Conservation (phyloP, 2,113 vertebrate species). For the Jacana jacana region DNA sequence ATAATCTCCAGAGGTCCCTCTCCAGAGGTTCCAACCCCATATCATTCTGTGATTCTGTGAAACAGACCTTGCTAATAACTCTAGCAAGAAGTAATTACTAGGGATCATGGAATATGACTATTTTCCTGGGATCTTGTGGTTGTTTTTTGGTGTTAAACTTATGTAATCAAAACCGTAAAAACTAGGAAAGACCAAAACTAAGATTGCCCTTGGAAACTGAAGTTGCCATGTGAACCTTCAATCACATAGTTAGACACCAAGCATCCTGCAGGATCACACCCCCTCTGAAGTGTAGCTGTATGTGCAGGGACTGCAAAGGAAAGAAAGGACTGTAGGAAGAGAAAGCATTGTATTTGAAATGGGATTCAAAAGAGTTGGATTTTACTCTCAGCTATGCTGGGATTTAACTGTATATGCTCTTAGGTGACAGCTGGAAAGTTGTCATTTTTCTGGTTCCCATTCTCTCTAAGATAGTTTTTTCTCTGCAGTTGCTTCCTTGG, state of each 20-base stretch:
- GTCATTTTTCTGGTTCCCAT: accelerated
- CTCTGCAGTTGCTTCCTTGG: neutral
- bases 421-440: neutral
- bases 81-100: neutral
- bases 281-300: neutral
- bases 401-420: neutral
- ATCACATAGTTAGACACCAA: neutral
- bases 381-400: neutral
- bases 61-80: neutral
- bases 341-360: neutral
- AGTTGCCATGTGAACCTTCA: neutral
- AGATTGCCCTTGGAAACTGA: neutral
- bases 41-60: neutral
- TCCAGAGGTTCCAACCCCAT: no score
- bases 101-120: neutral
- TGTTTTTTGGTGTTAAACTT: neutral
- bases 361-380: neutral
- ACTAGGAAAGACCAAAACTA: neutral
- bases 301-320: neutral
- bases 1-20: no score
- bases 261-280: neutral
- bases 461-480: neutral
- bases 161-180: neutral
- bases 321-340: neutral
- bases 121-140: neutral